phyloP scores from a whole-genome alignment of 2,797 vertebrate genomes.

The Scomberomorus guttatus region DNA sequence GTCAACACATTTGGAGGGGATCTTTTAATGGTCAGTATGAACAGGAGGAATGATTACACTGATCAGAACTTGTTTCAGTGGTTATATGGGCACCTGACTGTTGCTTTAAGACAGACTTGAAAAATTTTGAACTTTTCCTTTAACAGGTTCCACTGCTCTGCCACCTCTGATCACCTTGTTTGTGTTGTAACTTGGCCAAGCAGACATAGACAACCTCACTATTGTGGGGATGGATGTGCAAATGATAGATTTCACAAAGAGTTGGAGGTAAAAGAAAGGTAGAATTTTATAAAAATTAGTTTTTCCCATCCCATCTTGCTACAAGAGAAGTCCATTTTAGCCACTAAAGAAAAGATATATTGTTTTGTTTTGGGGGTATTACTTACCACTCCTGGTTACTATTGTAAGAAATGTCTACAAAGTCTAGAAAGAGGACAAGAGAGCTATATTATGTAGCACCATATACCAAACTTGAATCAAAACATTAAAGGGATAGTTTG shows the following conservation, averaged over 20 bases:
- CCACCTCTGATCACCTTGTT: background rate
- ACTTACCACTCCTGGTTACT: too few species aligned
- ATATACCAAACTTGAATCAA: too few species aligned
- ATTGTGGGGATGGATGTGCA: background rate
- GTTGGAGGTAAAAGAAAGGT: background rate
- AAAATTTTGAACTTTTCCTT: background rate
- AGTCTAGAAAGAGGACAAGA: too few species aligned
- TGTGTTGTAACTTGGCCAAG: slow-evolving; percentile 2
- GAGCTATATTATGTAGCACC: background rate
- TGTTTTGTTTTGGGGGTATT: too few species aligned
- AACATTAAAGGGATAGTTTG: background rate
- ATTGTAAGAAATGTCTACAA: background rate
- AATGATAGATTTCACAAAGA: background rate
- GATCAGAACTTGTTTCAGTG: too few species aligned
- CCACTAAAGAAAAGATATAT: too few species aligned
- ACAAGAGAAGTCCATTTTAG: background rate
- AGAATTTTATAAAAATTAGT: background rate
- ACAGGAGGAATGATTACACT: too few species aligned
- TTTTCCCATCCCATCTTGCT: too few species aligned
- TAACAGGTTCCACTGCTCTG: background rate
- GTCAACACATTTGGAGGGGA: too few species aligned
- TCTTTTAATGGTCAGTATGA: too few species aligned
- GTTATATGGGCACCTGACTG: too few species aligned
- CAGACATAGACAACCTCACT: background rate
- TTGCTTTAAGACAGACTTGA: background rate